Base-by-base conservation (phyloP, 2,113 vertebrate genomes). In the Rana temporaria region DNA sequence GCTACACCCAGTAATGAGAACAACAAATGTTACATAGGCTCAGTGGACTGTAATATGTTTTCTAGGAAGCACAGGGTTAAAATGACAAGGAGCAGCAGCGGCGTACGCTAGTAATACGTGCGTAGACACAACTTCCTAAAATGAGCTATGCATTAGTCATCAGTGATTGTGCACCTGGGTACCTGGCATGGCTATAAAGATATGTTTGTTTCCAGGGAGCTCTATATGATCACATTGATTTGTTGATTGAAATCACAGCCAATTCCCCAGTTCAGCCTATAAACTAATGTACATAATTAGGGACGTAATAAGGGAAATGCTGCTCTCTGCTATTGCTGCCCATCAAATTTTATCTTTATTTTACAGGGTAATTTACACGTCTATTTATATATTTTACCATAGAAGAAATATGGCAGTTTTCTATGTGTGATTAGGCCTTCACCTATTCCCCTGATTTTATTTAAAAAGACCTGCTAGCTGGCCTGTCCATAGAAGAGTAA, bases 261-360 rank as follows among this genome's bases (percentile, higher is more conserved):
- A 55, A 48, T n/a, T 22, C 69, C 69, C 53, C 20, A 14, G 69
- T 53, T 71, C 24, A 71, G 20, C 69, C 69, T 26, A 52, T 71
- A 71, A 71, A 24, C 38, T 70, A 71, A 71, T 18, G 42, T 20
- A 70, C 68, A 52, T 71, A 71, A 71, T 71, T 71, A 71, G n/a
- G 22, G 53, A 53, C 68, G 22, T 71, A 71, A 71, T 71, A 26
- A 71, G n/a, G 48, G 53, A 48, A 71, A 24, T 14, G 12, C 69
- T 71, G 69, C 16, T 55, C 20, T 71, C 20, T 55, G 15, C 69
- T 24, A 26, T 9, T 12, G 42, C 14, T 22, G 69, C 6, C 69
- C 15, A 71, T 71, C 11, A 55, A 14, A 17, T 48, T 55, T 71
- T 71, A 48, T 48, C 53, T 55, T 20, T 71, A 52, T 14, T 22